These are phyloP conservation scores for Heliconius ethilla DNA, from an alignment of 2,888 invertebrate species.

Conservation along the genomic window DNA sequence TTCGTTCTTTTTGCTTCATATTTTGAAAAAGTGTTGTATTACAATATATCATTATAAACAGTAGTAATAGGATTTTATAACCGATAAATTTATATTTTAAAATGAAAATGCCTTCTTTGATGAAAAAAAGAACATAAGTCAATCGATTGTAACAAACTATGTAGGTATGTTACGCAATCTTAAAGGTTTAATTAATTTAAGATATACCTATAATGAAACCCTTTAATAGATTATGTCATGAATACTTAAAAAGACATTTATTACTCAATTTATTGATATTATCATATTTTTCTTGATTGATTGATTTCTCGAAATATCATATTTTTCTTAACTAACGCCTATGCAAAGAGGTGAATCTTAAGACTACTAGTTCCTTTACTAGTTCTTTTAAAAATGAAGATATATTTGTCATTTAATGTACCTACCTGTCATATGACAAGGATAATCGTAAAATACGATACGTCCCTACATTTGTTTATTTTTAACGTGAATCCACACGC, in stretches of 20 bases:
- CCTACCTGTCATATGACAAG: not conserved
- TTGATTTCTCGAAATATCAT: too few relatives aligned
- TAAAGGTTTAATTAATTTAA: conserved; percentile 6
- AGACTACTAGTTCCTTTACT: not conserved
- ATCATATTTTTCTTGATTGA: too few relatives aligned
- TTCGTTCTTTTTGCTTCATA: too few relatives aligned
- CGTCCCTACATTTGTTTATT: not conserved
- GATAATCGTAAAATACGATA: not conserved
- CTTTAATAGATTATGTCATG: conserved; percentile 12
- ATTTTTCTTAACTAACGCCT: not conserved
- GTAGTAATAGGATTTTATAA: too few relatives aligned
- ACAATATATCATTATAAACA: too few relatives aligned
- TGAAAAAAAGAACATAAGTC: not conserved
- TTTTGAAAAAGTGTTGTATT: too few relatives aligned
- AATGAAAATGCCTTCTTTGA: too few relatives aligned
- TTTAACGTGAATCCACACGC: too few relatives aligned
- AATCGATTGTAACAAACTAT: not conserved
- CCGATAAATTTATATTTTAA: too few relatives aligned
- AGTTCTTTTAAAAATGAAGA: not conserved
- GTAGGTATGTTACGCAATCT: not conserved
- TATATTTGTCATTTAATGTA: not conserved
- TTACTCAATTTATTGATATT: not conserved
- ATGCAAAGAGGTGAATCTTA: not conserved
- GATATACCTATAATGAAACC: not conserved
- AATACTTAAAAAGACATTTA: conserved; percentile 12